Evolutionary conservation across 2,113 vertebrate genomes (phyloP), one percentile per base, ranked within the genome.

Genomic region (Stictonetta naevosa): DNA sequence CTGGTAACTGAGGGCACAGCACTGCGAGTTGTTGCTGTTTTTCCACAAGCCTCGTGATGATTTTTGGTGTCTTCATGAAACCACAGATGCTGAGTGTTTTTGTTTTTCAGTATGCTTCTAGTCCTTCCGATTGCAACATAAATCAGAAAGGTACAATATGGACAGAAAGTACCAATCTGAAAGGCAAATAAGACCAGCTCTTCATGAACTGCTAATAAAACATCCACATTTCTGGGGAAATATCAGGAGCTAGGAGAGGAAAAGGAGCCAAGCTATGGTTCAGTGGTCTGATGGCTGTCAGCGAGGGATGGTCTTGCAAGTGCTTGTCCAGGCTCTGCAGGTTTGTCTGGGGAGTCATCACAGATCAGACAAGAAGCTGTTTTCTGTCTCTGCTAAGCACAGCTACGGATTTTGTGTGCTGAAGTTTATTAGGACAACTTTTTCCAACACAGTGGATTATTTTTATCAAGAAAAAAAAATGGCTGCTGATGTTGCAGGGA

Each of bases 151-250:
- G 25, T 29, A 73, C 55, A 55, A 62, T 64, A 38, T 64, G 62
- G 28, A 72, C 7, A 14, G 26, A 33, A 68, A 48, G 69, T 52
- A 20, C 69, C 83, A 75, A 69, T 72, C 52, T 79, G 40, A 44
- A 63, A 66, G 50, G 13, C 29, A 73, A 67, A 87, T 21, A 53
- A 94, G 74, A 83, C 5, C 77, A 91, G 12, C 8, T 40, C 69
- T 40, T 66, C 21, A 4, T 10, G 8, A 28, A 10, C 34, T 73
- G 48, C 62, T 79, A 19, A 62, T 75, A 60, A 74, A 90, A 87
- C 0, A 0, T 56, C 42, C 3, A 66, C 17, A 53, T 71, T 86
- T 67, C 48, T 29, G 34, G 50, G 50, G 8, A 2, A 33, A 33
- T 31, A 7, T 63, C 6, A 2, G 50, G 59, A 74, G 56, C 82